Evolutionary conservation across 2,797 vertebrate genomes (phyloP).

Genomic region (Pantherophis vulpinus): DNA sequence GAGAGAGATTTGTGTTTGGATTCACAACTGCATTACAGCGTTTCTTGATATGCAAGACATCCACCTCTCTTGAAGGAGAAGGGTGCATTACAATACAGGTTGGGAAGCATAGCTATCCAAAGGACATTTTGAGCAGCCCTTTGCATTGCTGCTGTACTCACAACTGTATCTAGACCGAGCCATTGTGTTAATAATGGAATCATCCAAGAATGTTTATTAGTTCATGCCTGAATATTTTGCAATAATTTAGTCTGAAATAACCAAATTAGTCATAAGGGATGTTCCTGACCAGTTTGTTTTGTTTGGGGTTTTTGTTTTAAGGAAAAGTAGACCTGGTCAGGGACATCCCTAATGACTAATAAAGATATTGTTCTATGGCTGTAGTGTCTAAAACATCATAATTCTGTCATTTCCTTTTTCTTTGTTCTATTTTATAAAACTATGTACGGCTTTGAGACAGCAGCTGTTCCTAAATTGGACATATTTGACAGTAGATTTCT

Average conservation of each 20-base stretch:
- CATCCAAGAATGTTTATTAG: background rate
- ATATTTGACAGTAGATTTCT: constrained; percentile 5
- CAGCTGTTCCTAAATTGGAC: constrained; percentile 1
- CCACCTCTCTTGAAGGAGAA: background rate
- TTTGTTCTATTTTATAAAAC: background rate
- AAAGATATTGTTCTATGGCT: constrained; percentile 1
- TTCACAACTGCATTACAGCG: background rate
- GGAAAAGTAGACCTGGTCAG: background rate
- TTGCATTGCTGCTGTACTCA: background rate
- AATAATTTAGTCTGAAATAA: background rate
- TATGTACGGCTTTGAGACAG: background rate
- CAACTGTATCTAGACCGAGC: background rate
- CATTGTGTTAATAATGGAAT: background rate
- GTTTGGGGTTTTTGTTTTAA: background rate
- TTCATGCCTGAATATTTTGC: background rate
- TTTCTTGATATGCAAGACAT: background rate
- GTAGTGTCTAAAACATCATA: background rate
- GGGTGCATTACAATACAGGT: background rate
- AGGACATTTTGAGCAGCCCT: background rate
- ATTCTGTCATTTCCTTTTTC: constrained; percentile 16
- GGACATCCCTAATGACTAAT: constrained; percentile 5
- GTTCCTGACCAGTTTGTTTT: background rate
- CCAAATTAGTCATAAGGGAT: background rate
- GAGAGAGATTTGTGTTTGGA: background rate
- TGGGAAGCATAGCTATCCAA: background rate